phyloP scores from a whole-genome alignment of 2,113 vertebrate species.

The Garra rufa region DNA sequence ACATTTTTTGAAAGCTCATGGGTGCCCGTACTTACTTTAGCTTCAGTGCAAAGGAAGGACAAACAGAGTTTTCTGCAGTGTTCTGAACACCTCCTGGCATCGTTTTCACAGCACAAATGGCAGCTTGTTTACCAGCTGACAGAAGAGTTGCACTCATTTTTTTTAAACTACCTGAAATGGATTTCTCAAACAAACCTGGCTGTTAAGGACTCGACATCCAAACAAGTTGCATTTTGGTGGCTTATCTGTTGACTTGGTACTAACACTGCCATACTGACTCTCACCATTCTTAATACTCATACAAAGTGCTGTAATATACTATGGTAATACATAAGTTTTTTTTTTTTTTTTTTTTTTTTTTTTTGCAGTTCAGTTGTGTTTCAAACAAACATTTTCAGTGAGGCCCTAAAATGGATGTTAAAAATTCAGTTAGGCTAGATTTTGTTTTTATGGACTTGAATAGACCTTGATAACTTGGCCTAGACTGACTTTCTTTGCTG shows the following conservation, averaged over 20 bases:
- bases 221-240: not conserved
- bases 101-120: conserved; percentile 29
- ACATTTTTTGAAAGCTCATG: not conserved
- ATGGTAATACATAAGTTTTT: too few relatives aligned
- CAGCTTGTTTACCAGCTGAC: conserved; percentile 30
- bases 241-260: not conserved
- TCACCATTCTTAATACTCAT: not conserved
- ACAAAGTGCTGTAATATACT: not conserved
- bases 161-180: conserved; percentile 1
- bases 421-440: not conserved
- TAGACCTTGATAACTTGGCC: not conserved
- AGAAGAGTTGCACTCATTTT: not conserved
- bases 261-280: not conserved
- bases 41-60: not conserved
- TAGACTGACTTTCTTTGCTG: not conserved
- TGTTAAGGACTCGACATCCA: not conserved
- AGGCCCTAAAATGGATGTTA: not conserved
- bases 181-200: conserved; percentile 15
- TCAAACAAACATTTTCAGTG: not conserved
- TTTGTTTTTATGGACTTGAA: not conserved
- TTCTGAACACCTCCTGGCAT: conserved; percentile 14
- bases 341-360: too few relatives aligned
- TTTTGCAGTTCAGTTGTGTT: not conserved
- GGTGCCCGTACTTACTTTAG: not conserved
- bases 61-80: conserved; percentile 7